Evolutionary conservation across 2,888 invertebrate genomes (phyloP).

Genomic region (Eudemis profundana): DNA sequence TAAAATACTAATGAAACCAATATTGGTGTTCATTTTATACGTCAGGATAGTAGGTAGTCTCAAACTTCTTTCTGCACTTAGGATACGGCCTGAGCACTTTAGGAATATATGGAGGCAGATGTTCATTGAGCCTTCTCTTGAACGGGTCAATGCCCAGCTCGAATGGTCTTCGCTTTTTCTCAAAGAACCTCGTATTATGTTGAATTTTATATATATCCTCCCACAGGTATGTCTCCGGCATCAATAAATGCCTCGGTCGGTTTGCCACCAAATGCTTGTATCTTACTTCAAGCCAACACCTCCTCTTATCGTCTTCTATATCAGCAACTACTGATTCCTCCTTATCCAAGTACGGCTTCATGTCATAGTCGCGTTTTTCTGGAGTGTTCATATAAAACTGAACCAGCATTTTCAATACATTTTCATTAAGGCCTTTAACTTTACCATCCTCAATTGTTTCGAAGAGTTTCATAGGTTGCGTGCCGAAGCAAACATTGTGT

Average conservation of each 20-base stretch:
- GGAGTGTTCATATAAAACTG: conserved; percentile 91
- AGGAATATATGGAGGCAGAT: conserved; percentile 89
- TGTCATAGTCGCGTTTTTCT: conserved; percentile 84
- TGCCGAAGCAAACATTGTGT: conserved; percentile 93
- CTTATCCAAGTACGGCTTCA: conserved; percentile 90
- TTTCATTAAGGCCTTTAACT: conserved; percentile 92
- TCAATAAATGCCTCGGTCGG: conserved; percentile 85
- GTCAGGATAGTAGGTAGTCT: conserved; percentile 89
- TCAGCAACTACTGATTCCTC: conserved; percentile 86
- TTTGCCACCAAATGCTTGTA: conserved; percentile 90
- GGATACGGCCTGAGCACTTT: conserved; percentile 87
- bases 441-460: conserved; percentile 89
- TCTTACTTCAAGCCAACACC: conserved; percentile 88
- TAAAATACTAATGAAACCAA: neutral
- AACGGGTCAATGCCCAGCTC: conserved; percentile 87
- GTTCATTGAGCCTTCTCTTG: conserved; percentile 88
- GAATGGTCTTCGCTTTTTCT: conserved; percentile 89
- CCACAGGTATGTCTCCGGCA: conserved; percentile 92
- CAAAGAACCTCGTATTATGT: conserved; percentile 88
- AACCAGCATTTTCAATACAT: conserved; percentile 89
- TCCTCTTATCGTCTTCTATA: conserved; percentile 88
- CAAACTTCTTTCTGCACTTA: conserved; percentile 86
- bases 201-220: conserved; percentile 92
- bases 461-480: conserved; percentile 89
- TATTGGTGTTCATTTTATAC: conserved; percentile 54